Percentiles rank a stretch among this genome's conserved stretches.
phyloP scores from a whole-genome alignment of 2,888 invertebrate species.

The Rotaria macrura region DNA sequence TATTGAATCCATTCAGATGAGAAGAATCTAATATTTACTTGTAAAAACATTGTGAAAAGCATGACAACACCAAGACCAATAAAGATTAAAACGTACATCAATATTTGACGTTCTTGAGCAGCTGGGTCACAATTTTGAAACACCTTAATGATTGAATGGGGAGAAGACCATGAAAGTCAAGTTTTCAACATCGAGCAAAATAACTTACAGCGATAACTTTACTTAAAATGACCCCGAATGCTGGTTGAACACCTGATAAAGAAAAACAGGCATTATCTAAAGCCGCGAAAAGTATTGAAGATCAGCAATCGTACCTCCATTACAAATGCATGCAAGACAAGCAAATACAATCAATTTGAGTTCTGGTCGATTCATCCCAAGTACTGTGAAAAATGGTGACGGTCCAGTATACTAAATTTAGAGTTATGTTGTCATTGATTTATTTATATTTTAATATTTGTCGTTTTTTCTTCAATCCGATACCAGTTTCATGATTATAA shows the following conservation, averaged over 20 bases:
- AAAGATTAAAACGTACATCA: conserved; percentile 39
- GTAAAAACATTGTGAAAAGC: conserved; percentile 38
- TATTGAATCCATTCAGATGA: too few relatives aligned
- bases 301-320: conserved; percentile 8
- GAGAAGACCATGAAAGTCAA: background rate
- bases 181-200: background rate
- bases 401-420: background rate
- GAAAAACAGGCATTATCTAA: too few relatives aligned
- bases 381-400: background rate
- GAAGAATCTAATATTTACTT: conserved; percentile 36
- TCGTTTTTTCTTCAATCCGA: background rate
- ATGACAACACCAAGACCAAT: conserved; percentile 39
- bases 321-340: conserved; percentile 3
- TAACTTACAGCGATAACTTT: conserved; percentile 21
- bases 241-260: conserved; percentile 20
- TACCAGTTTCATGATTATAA: background rate
- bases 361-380: conserved; percentile 8
- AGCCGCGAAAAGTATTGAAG: too few relatives aligned
- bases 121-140: conserved; percentile 38
- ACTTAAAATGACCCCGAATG: background rate
- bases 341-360: background rate
- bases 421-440: background rate
- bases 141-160: conserved; percentile 36
- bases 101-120: conserved; percentile 38
- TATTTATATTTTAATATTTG: too few relatives aligned